Conservation (phyloP, 2,113 vertebrate genomes). For the Bombycilla garrulus region DNA sequence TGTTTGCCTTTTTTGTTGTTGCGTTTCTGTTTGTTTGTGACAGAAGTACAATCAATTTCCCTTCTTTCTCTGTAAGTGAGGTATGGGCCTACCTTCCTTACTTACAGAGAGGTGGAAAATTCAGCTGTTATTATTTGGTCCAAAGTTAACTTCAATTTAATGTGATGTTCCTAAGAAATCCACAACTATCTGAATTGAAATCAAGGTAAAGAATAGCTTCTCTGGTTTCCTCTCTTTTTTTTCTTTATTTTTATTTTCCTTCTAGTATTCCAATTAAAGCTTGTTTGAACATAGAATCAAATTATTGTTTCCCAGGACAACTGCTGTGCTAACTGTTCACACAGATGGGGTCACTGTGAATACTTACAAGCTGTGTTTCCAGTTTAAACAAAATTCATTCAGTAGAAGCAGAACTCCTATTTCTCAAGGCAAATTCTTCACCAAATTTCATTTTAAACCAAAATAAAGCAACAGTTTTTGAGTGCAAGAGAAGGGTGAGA, state of each 20-base stretch:
- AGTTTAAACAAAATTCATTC: neutral
- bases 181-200: neutral
- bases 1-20: neutral
- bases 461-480: neutral
- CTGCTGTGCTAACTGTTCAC: slow-evolving; percentile 1
- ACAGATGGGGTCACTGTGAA: neutral
- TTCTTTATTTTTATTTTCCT: neutral
- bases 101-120: neutral
- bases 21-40: neutral
- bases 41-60: neutral
- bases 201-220: neutral
- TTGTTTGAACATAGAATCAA: neutral
- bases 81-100: neutral
- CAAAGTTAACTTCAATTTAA: neutral
- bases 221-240: neutral
- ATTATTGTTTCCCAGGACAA: neutral
- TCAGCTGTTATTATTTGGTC: neutral
- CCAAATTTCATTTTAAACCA: neutral
- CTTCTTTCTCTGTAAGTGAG: neutral
- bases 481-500: slow-evolving; percentile 33
- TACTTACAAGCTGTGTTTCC: neutral
- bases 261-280: neutral
- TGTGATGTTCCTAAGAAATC: neutral
- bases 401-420: neutral
- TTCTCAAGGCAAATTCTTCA: slow-evolving; percentile 22